Evolutionary conservation across 2,797 vertebrate species (phyloP).

Genomic region (Channallabes apus): DNA sequence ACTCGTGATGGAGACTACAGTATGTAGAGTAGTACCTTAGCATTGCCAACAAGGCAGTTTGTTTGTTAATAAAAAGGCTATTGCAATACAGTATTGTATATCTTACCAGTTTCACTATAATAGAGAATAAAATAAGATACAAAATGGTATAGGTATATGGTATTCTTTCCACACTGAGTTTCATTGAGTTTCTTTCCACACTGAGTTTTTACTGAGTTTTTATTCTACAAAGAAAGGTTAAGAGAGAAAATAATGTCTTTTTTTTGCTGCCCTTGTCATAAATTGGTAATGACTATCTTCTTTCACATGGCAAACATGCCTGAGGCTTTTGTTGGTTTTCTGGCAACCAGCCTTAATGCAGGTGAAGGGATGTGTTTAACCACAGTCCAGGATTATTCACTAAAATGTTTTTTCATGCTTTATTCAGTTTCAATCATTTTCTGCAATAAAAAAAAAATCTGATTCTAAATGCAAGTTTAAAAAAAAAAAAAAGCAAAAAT

Average conservation of each 20-base stretch:
- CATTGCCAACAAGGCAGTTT: no score
- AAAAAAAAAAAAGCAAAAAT: no score
- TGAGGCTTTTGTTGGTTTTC: conserved; percentile 26
- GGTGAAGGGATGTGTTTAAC: background rate
- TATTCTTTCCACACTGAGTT: background rate
- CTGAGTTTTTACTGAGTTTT: background rate
- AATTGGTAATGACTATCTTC: background rate
- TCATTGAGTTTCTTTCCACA: background rate
- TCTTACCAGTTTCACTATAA: background rate
- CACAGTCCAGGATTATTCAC: background rate
- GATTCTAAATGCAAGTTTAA: background rate
- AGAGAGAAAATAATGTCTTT: background rate
- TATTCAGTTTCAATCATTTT: background rate
- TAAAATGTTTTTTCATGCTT: background rate
- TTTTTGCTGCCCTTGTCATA: background rate
- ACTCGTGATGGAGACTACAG: no score
- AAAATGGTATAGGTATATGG: background rate
- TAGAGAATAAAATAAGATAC: background rate
- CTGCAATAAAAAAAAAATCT: background rate
- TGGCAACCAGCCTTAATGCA: background rate
- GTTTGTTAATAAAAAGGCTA: no score
- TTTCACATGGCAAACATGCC: conserved; percentile 18
- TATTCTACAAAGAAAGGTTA: background rate
- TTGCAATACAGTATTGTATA: no score
- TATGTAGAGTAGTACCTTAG: no score